These are phyloP conservation scores for Setipinna tenuifilis DNA, from an alignment of 2,797 vertebrate genomes.

Conservation along the genomic window DNA sequence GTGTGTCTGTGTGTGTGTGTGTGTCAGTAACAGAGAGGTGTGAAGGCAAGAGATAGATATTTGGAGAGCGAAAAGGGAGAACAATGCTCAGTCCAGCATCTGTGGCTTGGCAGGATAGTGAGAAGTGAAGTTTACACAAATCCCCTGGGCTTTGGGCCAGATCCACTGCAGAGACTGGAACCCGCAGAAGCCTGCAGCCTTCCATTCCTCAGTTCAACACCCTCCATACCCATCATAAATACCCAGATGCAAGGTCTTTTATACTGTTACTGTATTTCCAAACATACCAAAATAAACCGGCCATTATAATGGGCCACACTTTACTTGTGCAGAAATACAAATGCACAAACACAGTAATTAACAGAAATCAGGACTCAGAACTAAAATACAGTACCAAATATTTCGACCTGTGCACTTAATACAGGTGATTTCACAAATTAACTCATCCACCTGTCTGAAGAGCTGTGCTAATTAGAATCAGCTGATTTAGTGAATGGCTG, in stretches of 20 bases:
- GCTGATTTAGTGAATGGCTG: no score
- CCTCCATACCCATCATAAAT: neutral
- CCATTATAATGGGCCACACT: no score
- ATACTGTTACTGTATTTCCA: neutral
- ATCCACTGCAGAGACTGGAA: neutral
- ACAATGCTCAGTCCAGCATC: neutral
- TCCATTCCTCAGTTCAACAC: neutral
- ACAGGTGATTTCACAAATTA: no score
- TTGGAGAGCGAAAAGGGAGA: neutral
- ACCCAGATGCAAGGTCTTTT: neutral
- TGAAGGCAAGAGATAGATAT: slow-evolving; percentile 4
- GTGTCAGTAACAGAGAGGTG: neutral
- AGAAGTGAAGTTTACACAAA: slow-evolving; percentile 11
- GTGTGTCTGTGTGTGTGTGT: neutral
- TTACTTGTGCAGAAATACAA: no score
- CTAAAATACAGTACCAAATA: no score
- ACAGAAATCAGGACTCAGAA: no score
- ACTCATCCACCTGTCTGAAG: no score
- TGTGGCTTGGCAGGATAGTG: neutral
- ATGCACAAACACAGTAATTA: no score
- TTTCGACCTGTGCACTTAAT: no score
- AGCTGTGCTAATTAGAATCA: no score
- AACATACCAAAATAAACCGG: no score
- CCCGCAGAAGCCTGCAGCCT: neutral
- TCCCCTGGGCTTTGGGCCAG: neutral